Percentiles rank a stretch among this genome's conserved stretches.
phyloP scores from a whole-genome alignment of 2,888 invertebrate species.

The Cartodere bifasciata region DNA sequence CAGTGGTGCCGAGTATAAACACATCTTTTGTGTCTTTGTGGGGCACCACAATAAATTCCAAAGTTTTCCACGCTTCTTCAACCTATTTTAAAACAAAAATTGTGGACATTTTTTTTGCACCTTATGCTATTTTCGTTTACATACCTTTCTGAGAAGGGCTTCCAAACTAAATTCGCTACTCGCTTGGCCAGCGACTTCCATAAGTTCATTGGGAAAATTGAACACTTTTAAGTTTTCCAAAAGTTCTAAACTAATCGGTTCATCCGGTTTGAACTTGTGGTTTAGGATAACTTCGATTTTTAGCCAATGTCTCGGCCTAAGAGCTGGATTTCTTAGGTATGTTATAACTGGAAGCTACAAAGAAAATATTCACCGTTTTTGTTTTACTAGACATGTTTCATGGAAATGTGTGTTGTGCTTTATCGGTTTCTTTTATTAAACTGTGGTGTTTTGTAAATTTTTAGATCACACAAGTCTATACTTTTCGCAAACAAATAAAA shows the following conservation, averaged over 20 bases:
- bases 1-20: conserved; percentile 69
- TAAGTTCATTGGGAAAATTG: conserved; percentile 56
- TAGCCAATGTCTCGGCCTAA: conserved; percentile 75
- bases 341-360: conserved; percentile 60
- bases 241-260: conserved; percentile 49
- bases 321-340: conserved; percentile 65
- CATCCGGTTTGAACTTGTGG: conserved; percentile 61
- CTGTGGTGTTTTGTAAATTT: too few species aligned
- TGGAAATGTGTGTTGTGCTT: too few species aligned
- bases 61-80: conserved; percentile 69
- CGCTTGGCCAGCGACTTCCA: conserved; percentile 79
- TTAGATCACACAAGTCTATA: too few species aligned
- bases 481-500: too few species aligned
- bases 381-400: too few species aligned
- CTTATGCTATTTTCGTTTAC: conserved; percentile 3
- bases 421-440: too few species aligned
- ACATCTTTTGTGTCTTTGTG: conserved; percentile 78
- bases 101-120: neutral
- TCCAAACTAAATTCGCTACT: conserved; percentile 80
- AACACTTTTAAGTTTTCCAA: conserved; percentile 66
- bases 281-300: conserved; percentile 60
- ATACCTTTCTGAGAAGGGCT: conserved; percentile 59
- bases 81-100: conserved; percentile 40
- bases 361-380: too few species aligned
- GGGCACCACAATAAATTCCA: conserved; percentile 62